Base-by-base conservation (phyloP, 2,113 vertebrate genomes). In the Lepus timidus region DNA sequence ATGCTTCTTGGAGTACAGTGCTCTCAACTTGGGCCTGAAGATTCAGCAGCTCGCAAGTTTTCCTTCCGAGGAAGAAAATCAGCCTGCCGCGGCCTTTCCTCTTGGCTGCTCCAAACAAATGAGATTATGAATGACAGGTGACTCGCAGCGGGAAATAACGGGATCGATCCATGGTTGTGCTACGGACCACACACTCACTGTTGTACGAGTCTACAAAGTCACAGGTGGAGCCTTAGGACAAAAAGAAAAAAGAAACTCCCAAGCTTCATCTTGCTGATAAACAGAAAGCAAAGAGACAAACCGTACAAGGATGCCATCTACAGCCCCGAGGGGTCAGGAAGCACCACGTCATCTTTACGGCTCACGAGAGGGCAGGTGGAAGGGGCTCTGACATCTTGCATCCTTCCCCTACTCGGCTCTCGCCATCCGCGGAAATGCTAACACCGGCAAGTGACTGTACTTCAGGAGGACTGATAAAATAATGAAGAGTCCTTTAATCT, bases 401-500 rank as follows among this genome's bases (percentile, higher is more conserved):
- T 97, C 96, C 96, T 97, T 99, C 98, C 78, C 91, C 86, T n/a
- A 67, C 81, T 96, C 91, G 58, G 98, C 97, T 97, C 97, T 98
- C 98, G 95, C 97, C 96, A 95, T 96, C 97, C 80, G 73, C 93
- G 80, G 96, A 98, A 96, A 96, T 64, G 97, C 96, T 97, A 98
- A 97, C 98, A 94, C 23, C 97, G 97, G 98, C 98, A 97, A 98
- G 98, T 95, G 71, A 98, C 97, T 97, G 97, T 96, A 98, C 98
- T 98, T 98, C 98, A 98, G 98, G 97, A 98, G 97, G 97, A 97
- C 98, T 98, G 98, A 99, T 98, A 98, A 98, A 98, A 98, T 98
- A 99, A 99, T 98, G 98, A 98, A 99, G 98, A 98, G 98, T 98
- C 98, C 98, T 98, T 99, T 98, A 99, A 99, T 98, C 98, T 98